Percentiles rank a stretch among this genome's conserved stretches.
Evolutionary conservation across 2,797 vertebrate genomes (phyloP).

Genomic region (Hypotaenidia okinawae): DNA sequence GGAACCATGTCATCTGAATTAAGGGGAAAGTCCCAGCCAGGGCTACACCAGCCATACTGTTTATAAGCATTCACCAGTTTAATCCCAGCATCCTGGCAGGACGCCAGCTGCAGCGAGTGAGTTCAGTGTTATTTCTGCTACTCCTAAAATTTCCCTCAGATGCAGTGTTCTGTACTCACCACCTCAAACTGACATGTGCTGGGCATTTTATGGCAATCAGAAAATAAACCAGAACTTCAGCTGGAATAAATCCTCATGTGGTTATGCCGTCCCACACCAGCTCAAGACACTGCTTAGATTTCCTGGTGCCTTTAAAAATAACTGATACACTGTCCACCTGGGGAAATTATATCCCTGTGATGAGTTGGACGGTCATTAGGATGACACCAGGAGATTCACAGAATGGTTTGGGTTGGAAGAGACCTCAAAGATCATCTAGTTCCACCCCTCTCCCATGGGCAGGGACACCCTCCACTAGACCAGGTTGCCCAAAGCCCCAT

Average conservation of each 20-base stretch:
- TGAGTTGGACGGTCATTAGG: neutral
- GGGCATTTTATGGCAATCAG: accelerated
- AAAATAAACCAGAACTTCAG: neutral
- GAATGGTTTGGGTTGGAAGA: no score
- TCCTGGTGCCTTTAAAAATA: neutral
- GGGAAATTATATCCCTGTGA: neutral
- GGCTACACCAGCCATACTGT: neutral
- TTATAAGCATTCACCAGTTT: neutral
- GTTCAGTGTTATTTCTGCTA: neutral
- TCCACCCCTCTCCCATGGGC: no score
- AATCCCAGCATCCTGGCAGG: neutral
- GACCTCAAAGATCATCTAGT: no score
- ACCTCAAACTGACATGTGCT: accelerated
- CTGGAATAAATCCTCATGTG: neutral
- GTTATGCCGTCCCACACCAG: neutral
- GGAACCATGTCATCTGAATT: accelerated
- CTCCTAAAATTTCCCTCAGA: neutral
- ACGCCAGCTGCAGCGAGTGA: accelerated
- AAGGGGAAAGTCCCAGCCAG: neutral
- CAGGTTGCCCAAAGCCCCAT: no score
- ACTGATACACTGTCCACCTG: neutral
- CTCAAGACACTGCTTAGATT: neutral
- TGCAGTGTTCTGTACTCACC: accelerated
- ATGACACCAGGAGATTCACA: neutral
- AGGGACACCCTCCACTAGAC: no score